Percentiles rank a stretch among this genome's conserved stretches.
These are phyloP conservation scores for Lottia gigantea DNA, from an alignment of 2,888 invertebrate genomes.

Conservation along the genomic window DNA sequence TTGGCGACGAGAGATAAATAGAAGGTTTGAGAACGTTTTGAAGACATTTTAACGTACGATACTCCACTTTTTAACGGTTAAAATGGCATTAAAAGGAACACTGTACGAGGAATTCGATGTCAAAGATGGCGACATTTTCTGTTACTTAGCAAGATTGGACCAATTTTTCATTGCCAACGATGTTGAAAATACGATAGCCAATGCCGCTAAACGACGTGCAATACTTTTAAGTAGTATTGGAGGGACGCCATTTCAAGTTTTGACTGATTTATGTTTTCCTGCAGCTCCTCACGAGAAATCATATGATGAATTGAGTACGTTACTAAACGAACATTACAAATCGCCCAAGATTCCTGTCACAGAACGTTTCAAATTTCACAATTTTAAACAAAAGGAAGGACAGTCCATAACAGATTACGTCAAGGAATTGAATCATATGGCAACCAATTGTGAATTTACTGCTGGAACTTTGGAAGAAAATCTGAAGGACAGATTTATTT, in stretches of 20 bases:
- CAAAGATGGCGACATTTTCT: background rate
- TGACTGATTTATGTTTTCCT: conserved; percentile 1
- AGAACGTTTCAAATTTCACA: background rate
- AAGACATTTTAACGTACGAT: background rate
- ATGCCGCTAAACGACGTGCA: no score
- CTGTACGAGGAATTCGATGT: background rate
- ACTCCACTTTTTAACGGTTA: no score
- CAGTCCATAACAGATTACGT: background rate
- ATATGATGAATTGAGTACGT: background rate
- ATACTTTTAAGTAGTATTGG: no score
- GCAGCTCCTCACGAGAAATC: background rate
- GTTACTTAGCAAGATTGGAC: background rate
- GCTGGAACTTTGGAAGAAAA: background rate
- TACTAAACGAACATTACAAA: background rate
- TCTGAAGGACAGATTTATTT: no score
- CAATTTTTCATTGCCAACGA: background rate
- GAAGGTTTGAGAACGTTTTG: background rate
- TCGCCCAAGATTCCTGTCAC: background rate
- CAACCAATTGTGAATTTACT: background rate
- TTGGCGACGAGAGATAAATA: background rate
- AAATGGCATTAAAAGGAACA: no score
- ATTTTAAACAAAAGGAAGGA: background rate
- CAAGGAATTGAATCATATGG: background rate
- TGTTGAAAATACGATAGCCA: background rate
- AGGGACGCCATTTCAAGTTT: background rate